phyloP scores from a whole-genome alignment of 2,888 invertebrate species.

The Coenonympha arcania region DNA sequence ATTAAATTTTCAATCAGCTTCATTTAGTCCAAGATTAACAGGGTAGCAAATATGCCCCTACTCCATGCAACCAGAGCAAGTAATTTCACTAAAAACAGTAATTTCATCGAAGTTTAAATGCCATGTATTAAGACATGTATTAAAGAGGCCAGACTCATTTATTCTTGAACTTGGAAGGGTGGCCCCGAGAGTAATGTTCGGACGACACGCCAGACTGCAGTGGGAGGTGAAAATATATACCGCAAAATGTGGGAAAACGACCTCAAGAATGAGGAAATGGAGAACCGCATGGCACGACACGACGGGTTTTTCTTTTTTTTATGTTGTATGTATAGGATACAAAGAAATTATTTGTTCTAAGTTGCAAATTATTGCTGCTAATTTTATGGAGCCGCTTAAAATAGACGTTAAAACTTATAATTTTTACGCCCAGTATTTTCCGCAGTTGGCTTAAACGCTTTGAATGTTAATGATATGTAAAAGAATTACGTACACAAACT shows the following conservation, averaged over 20 bases:
- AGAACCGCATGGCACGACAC: background rate
- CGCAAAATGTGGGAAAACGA: constrained; percentile 8
- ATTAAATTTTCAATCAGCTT: too few species aligned
- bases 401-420: background rate
- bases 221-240: constrained; percentile 9
- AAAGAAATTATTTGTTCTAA: too few species aligned
- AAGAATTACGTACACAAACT: too few species aligned
- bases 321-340: too few species aligned
- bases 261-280: background rate
- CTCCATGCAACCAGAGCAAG: too few species aligned
- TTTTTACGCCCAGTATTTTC: too few species aligned
- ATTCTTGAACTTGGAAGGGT: constrained; percentile 16
- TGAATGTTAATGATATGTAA: too few species aligned
- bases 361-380: background rate
- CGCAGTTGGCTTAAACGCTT: too few species aligned
- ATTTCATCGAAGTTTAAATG: background rate
- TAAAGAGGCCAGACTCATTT: constrained; percentile 17
- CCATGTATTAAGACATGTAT: background rate
- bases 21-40: too few species aligned
- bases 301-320: background rate
- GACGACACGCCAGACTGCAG: constrained; percentile 14
- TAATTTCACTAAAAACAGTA: background rate
- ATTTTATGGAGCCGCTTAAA: background rate
- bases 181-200: constrained; percentile 12
- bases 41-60: too few species aligned